Conservation (phyloP, 1,140 invertebrate genomes). For the Centruroides sculpturatus region DNA sequence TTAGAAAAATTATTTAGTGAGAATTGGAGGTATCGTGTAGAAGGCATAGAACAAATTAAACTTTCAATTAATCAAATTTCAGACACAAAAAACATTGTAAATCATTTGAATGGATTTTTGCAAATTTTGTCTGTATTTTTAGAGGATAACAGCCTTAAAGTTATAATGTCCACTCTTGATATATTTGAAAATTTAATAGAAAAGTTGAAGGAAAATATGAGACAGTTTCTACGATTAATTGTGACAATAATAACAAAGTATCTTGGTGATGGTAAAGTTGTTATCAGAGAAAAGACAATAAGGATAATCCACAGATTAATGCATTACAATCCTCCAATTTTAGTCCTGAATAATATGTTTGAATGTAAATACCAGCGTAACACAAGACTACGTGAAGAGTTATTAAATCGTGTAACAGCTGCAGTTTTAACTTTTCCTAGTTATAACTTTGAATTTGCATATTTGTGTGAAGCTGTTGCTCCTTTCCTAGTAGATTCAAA, state of each 20-base stretch:
- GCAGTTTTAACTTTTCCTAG: slow-evolving; percentile 61
- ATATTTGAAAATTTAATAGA: slow-evolving; percentile 13
- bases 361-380: slow-evolving; percentile 48
- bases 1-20: slow-evolving; percentile 22
- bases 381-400: slow-evolving; percentile 55
- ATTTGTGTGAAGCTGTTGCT: slow-evolving; percentile 39
- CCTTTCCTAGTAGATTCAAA: slow-evolving; percentile 48
- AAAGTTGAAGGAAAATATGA: slow-evolving; percentile 13
- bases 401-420: slow-evolving; percentile 58
- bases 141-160: slow-evolving; percentile 13
- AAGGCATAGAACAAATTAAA: slow-evolving; percentile 40
- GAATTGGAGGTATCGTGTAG: slow-evolving; percentile 40
- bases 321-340: slow-evolving; percentile 43
- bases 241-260: slow-evolving; percentile 5
- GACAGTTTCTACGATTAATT: slow-evolving; percentile 9
- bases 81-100: not conserved
- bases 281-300: slow-evolving; percentile 31
- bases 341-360: slow-evolving; percentile 43
- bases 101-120: not conserved
- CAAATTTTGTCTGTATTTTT: slow-evolving; percentile 7
- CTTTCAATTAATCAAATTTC: not conserved
- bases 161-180: not conserved
- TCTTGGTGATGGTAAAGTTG: slow-evolving; percentile 36
- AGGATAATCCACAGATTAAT: slow-evolving; percentile 47
- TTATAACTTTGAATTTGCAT: slow-evolving; percentile 54